phyloP scores from a whole-genome alignment of 2,113 vertebrate genomes.

The Stegastes partitus region DNA sequence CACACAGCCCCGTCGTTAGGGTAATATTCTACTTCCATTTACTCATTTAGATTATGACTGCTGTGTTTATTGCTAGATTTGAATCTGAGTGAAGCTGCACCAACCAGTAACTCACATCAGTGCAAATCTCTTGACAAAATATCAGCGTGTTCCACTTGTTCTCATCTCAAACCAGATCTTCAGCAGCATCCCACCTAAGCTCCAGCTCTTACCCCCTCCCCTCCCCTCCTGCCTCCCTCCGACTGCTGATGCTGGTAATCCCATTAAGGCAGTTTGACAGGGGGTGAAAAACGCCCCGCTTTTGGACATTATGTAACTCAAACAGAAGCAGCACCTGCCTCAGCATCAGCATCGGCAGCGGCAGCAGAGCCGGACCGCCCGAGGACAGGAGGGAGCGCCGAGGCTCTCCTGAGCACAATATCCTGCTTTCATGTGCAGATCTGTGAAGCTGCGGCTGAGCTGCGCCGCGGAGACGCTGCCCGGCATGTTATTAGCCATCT shows the following conservation, averaged over 20 bases:
- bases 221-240: neutral
- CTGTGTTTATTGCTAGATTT: no score
- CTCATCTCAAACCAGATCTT: slow-evolving; percentile 8
- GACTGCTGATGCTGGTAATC: slow-evolving; percentile 46
- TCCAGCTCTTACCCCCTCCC: neutral
- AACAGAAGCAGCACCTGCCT: slow-evolving; percentile 6
- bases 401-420: neutral
- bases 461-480: neutral
- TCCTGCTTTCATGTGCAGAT: slow-evolving; percentile 9
- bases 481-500: slow-evolving; percentile 43
- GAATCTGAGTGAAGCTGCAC: no score
- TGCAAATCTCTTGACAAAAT: neutral
- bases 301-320: slow-evolving; percentile 4
- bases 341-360: neutral
- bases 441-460: neutral
- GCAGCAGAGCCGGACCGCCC: no score
- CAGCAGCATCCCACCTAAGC: neutral
- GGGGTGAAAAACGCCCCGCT: slow-evolving; percentile 3
- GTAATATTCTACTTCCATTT: no score
- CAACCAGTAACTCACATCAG: no score
- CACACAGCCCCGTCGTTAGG: no score
- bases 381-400: neutral
- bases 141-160: slow-evolving; percentile 13
- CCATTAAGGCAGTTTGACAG: slow-evolving; percentile 20
- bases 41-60: no score